phyloP scores from a whole-genome alignment of 2,797 vertebrate genomes.

The Varecia variegata region DNA sequence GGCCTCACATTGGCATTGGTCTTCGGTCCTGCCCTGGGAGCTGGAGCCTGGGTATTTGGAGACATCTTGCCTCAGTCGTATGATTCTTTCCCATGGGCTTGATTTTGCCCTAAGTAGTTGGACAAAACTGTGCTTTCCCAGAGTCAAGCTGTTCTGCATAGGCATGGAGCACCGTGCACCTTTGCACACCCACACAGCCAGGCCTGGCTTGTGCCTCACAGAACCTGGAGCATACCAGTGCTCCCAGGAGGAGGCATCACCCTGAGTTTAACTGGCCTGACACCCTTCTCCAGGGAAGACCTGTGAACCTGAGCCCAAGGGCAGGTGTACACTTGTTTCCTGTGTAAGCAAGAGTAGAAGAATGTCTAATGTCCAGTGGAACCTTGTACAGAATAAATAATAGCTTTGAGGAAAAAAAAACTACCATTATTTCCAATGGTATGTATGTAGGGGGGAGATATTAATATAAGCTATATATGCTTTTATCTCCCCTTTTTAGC shows the following conservation, averaged over 20 bases:
- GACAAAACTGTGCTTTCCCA: neutral
- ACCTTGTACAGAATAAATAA: conserved; percentile 84
- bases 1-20: neutral
- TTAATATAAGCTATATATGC: no score
- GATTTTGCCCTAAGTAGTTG: neutral
- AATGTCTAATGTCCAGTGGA: conserved; percentile 78
- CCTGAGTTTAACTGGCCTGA: conserved; percentile 49
- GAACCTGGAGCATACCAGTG: neutral
- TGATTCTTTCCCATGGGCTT: neutral
- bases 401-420: conserved; percentile 72
- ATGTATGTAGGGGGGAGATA: no score
- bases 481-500: neutral
- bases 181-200: neutral
- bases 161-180: neutral
- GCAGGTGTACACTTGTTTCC: conserved; percentile 84
- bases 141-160: neutral
- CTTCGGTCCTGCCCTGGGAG: conserved; percentile 1
- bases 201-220: neutral
- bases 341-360: conserved; percentile 84
- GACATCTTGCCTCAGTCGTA: neutral
- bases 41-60: conserved; percentile 23
- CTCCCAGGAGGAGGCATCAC: neutral
- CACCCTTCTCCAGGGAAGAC: conserved; percentile 61
- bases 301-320: conserved; percentile 73
- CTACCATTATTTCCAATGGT: no score